Base-by-base conservation (phyloP, 2,797 vertebrate genomes). In the Rhinella marina region DNA sequence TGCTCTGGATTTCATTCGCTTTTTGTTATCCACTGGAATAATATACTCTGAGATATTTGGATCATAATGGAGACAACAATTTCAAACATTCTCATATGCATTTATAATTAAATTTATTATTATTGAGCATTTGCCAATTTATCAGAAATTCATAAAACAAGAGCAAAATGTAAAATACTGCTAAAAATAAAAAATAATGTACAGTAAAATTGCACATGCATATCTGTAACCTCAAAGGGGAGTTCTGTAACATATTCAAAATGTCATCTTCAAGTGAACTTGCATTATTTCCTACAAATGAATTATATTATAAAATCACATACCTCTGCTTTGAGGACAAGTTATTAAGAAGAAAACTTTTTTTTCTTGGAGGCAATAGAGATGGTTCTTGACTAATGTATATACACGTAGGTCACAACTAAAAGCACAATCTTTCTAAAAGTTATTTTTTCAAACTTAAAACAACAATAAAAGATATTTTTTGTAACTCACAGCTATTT, bases 361-460 rank as follows among this genome's bases (percentile, higher is more conserved):
- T 93, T 88, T 91, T 32, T 92, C 92, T 88, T 89, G 91, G 91
- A 91, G 92, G 92, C 93, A 93, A 94, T 90, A 92, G 92, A 94
- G 92, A 92, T 93, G 92, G 86, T 92, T 72, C 92, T 83, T 93
- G 95, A 94, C 91, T 88, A 90, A 94, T 93, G 96, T 96, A 96
- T 97, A 96, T 97, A 98, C 96, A 97, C 92, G 93, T 95, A 95
- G 92, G 91, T 90, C 92, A 94, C 92, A 95, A 97, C 93, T 88
- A 68, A 96, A 96, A 95, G 92, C 93, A 95, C 96, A 93, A 95
- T 92, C 94, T 93, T 89, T 92, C 94, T 95, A 93, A 94, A 95
- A 95, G 94, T 93, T 94, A 93, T 95, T 94, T 94, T 93, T 94
- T 94, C 93, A 92, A 95, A 96, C 94, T 92, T 92, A 94, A 94